A percentile compares a stretch with the other conserved stretches of the same genome.
Conservation (phyloP, 1,140 invertebrate species). For the Drosophila mauritiana region DNA sequence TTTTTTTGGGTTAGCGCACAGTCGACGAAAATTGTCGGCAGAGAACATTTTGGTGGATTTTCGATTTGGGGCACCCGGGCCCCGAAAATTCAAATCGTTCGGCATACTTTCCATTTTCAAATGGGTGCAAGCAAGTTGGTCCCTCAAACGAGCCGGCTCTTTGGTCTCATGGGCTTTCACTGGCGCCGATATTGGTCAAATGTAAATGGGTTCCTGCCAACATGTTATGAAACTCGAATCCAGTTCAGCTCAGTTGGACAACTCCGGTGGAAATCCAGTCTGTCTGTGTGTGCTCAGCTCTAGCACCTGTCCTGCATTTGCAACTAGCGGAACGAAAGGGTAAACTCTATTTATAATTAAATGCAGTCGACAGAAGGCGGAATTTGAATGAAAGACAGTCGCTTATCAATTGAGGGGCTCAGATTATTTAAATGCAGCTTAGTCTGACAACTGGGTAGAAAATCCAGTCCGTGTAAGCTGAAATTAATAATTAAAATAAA, state of each 20-base stretch:
- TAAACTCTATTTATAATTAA: neutral
- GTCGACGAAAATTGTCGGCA: conserved; percentile 15
- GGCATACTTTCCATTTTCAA: conserved; percentile 48
- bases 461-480: neutral
- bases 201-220: conserved; percentile 23
- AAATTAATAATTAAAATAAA: neutral
- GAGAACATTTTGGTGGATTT: conserved; percentile 48
- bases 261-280: conserved; percentile 20
- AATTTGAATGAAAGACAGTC: neutral
- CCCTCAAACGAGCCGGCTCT: conserved; percentile 32
- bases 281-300: neutral
- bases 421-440: neutral
- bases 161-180: conserved; percentile 41
- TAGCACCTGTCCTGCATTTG: conserved; percentile 21
- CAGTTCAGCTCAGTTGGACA: conserved; percentile 31
- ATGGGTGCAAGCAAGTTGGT: conserved; percentile 39
- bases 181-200: conserved; percentile 35
- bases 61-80: conserved; percentile 4
- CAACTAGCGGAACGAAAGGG: neutral
- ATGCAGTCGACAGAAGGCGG: neutral
- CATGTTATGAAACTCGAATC: conserved; percentile 50
- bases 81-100: conserved; percentile 1
- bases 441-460: neutral
- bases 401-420: neutral
- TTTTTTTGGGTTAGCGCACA: conserved; percentile 33